A percentile compares a stretch with the other conserved stretches of the same genome.
Evolutionary conservation across 2,113 vertebrate species (phyloP).

Genomic region (Pygoscelis antarcticus): DNA sequence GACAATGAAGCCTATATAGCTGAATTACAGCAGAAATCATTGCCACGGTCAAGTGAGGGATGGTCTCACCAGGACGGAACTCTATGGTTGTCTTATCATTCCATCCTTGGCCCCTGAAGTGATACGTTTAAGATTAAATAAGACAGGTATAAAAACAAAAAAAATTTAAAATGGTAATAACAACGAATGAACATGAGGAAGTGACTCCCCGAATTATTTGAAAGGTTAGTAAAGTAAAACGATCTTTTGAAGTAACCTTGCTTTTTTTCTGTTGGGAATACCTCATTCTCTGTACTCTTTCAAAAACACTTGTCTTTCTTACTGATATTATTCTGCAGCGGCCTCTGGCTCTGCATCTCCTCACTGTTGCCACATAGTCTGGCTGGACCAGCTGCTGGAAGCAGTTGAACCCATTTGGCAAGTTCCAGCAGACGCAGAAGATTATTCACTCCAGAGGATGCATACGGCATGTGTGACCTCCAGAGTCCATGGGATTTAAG

Average conservation of each 20-base stretch:
- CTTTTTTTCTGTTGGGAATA: not conserved
- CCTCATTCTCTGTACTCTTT: not conserved
- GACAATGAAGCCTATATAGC: not conserved
- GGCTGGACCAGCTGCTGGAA: not conserved
- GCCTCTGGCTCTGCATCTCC: not conserved
- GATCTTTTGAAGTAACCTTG: not conserved
- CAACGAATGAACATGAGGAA: not conserved
- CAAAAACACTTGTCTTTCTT: not conserved
- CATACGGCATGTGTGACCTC: not conserved
- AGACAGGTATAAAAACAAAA: not conserved
- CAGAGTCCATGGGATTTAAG: not conserved
- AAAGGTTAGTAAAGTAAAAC: not conserved
- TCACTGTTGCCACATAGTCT: rapidly evolving
- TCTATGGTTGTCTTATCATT: not conserved
- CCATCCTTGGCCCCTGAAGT: not conserved
- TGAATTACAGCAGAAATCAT: not conserved
- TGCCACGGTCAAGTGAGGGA: not conserved
- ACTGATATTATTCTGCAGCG: not conserved
- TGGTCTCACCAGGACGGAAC: not conserved
- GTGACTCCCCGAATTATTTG: not conserved
- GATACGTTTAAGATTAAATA: not conserved
- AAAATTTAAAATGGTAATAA: not conserved
- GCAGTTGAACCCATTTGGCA: not conserved
- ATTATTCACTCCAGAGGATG: not conserved
- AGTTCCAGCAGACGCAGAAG: not conserved